Evolutionary conservation across 2,888 invertebrate species (phyloP).

Genomic region (Julus scandinavius): DNA sequence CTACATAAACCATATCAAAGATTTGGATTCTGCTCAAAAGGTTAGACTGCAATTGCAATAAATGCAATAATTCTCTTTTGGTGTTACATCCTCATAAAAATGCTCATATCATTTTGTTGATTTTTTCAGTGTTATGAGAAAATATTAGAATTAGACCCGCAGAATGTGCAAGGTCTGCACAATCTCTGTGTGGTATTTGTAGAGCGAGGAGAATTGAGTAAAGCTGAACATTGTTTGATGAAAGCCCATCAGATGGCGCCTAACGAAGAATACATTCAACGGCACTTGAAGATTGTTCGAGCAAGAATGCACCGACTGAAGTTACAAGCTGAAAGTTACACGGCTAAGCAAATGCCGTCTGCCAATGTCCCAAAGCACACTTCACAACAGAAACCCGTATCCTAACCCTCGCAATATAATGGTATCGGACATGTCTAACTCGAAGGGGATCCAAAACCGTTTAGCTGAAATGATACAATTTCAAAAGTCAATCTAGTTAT

Average conservation of each 20-base stretch:
- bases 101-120: too few species aligned
- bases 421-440: too few species aligned
- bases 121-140: slow-evolving; percentile 84
- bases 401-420: neutral
- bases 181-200: slow-evolving; percentile 97
- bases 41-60: slow-evolving; percentile 70
- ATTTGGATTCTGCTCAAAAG: slow-evolving; percentile 92
- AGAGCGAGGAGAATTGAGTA: slow-evolving; percentile 85
- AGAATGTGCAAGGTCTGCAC: slow-evolving; percentile 93
- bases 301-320: slow-evolving; percentile 53
- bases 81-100: too few species aligned
- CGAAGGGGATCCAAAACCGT: neutral
- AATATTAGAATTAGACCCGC: slow-evolving; percentile 86
- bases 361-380: neutral
- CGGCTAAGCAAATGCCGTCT: neutral
- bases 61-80: too few species aligned
- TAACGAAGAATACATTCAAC: slow-evolving; percentile 87
- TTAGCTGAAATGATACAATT: neutral
- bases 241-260: slow-evolving; percentile 73
- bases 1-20: slow-evolving; percentile 94
- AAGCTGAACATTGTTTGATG: slow-evolving; percentile 85
- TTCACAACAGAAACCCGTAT: slow-evolving; percentile 19
- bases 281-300: slow-evolving; percentile 89
- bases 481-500: neutral
- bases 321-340: slow-evolving; percentile 8